phyloP scores from a whole-genome alignment of 2,797 vertebrate genomes.

The Sebastes matsubarae region DNA sequence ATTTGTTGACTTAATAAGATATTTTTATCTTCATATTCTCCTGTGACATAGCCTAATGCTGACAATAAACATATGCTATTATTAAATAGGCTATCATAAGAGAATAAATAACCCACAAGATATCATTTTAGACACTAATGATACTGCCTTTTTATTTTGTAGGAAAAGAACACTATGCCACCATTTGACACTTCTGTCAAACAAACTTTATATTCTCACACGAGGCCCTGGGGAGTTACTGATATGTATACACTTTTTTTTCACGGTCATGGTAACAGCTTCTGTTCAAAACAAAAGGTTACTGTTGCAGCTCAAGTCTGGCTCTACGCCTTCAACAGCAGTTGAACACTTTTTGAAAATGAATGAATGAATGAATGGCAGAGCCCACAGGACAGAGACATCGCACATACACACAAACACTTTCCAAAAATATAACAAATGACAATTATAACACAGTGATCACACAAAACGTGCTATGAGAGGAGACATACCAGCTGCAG shows the following conservation, averaged over 20 bases:
- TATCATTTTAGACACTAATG: not conserved
- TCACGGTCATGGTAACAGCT: not conserved
- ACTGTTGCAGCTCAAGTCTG: conserved; percentile 1
- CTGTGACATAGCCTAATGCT: not conserved
- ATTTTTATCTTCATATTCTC: not conserved
- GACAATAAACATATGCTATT: conserved; percentile 1
- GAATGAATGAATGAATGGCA: not conserved
- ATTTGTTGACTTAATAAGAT: not conserved
- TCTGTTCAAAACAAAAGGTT: conserved; percentile 1
- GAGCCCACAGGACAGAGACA: conserved; percentile 3
- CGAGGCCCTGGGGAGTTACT: not conserved
- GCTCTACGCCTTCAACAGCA: conserved; percentile 2
- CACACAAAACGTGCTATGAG: conserved; percentile 2
- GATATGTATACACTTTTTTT: not conserved
- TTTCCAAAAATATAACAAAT: conserved; percentile 44
- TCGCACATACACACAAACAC: not conserved
- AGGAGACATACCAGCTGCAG: conserved; percentile 88
- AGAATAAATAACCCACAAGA: not conserved
- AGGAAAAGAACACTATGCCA: not conserved
- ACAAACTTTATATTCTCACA: conserved; percentile 8
- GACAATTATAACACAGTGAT: conserved; percentile 21
- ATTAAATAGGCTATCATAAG: not conserved
- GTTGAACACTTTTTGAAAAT: not conserved
- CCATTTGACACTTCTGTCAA: not conserved
- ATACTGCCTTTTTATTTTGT: not conserved